Conservation (phyloP, 2,888 invertebrate genomes). For the Rotaria sp. region DNA sequence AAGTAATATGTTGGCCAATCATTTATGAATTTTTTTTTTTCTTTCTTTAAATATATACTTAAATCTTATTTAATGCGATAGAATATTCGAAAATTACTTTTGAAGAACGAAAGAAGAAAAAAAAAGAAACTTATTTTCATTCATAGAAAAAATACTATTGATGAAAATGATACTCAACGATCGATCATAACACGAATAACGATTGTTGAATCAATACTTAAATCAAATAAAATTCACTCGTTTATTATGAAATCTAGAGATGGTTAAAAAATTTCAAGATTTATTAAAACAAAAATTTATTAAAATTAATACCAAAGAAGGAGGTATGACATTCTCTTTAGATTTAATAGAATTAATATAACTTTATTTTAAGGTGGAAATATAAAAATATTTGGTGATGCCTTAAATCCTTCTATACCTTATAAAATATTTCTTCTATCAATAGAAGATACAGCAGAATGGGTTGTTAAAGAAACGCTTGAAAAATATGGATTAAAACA, state of each 20-base stretch:
- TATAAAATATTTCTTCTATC: slow-evolving; percentile 93
- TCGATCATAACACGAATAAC: not conserved
- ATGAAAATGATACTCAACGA: not conserved
- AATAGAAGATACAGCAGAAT: slow-evolving; percentile 80
- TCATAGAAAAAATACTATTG: not conserved
- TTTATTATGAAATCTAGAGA: not conserved
- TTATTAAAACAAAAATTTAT: slow-evolving; percentile 12
- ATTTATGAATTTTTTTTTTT: not conserved
- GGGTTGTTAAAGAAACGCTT: slow-evolving; percentile 87
- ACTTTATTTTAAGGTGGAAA: slow-evolving; percentile 57
- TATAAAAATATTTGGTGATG: slow-evolving; percentile 80
- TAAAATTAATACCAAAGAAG: not conserved
- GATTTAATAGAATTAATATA: not conserved
- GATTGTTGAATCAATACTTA: not conserved
- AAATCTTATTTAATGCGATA: not conserved
- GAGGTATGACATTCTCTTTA: not conserved
- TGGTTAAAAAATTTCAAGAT: not conserved
- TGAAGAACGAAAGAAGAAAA: not conserved
- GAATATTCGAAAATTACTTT: not conserved
- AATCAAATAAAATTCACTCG: not conserved
- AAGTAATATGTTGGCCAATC: not conserved
- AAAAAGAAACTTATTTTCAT: not conserved
- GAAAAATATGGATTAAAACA: slow-evolving; percentile 88
- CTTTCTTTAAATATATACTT: not conserved
- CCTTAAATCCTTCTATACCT: slow-evolving; percentile 87